These are phyloP conservation scores for Pecten maximus DNA, from an alignment of 2,888 invertebrate genomes.

Conservation along the genomic window DNA sequence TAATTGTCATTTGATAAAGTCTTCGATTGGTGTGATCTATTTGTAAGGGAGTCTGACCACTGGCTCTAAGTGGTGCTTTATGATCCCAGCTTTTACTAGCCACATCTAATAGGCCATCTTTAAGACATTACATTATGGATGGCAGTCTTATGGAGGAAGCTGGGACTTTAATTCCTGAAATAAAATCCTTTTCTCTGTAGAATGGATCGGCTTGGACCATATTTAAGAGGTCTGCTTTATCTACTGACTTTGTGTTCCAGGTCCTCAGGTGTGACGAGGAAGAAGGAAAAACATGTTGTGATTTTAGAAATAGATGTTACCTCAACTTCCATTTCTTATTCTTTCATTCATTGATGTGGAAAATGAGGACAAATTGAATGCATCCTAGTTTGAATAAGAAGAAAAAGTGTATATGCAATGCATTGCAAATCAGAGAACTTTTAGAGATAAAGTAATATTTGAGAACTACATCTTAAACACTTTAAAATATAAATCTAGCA, in stretches of 20 bases:
- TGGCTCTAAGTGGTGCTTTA: constrained; percentile 18
- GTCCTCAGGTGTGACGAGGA: neutral
- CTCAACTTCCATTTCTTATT: too few relatives aligned
- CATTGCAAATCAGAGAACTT: neutral
- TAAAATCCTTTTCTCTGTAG: constrained; percentile 31
- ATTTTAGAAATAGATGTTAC: too few relatives aligned
- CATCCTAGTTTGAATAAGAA: neutral
- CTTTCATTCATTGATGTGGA: too few relatives aligned
- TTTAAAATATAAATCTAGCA: neutral
- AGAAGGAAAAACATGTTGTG: neutral
- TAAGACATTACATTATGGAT: neutral
- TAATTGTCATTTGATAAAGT: neutral
- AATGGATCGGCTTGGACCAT: neutral
- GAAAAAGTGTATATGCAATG: neutral
- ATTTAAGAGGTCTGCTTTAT: neutral
- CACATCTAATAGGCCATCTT: constrained; percentile 7
- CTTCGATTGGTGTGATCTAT: neutral
- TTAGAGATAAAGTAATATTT: neutral
- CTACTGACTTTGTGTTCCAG: neutral
- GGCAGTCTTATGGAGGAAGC: neutral
- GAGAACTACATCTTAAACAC: neutral
- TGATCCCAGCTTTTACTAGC: constrained; percentile 6
- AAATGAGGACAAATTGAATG: too few relatives aligned
- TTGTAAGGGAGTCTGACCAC: neutral
- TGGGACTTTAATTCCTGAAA: constrained; percentile 20